A percentile compares a stretch with the other conserved stretches of the same genome.
Evolutionary conservation across 2,797 vertebrate species (phyloP).

Genomic region (Sus cebifrons): DNA sequence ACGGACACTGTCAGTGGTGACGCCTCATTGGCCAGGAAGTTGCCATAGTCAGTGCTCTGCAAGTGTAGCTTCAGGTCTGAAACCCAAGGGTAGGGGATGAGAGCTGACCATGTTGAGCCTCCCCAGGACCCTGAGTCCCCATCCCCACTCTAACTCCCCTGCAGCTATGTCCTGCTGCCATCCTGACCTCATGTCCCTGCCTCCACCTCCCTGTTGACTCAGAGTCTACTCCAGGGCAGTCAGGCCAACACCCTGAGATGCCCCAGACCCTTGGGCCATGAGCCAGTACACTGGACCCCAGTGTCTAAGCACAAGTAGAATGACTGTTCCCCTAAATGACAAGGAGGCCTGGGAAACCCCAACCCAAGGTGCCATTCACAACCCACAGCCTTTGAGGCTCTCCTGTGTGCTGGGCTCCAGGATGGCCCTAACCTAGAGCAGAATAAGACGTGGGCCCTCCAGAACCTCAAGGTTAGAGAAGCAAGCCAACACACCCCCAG

Average conservation of each 20-base stretch:
- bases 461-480: background rate
- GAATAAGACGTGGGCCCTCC: background rate
- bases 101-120: background rate
- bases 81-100: slow-evolving; percentile 47
- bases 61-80: slow-evolving; percentile 98
- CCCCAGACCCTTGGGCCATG: background rate
- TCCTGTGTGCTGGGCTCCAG: background rate
- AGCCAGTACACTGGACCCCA: background rate
- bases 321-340: background rate
- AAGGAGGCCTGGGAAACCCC: background rate
- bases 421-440: background rate
- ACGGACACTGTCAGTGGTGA: slow-evolving; percentile 98
- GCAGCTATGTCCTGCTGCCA: background rate
- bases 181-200: background rate
- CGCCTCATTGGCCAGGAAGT: slow-evolving; percentile 98
- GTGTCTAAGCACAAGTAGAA: background rate
- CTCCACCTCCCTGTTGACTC: slow-evolving; percentile 30
- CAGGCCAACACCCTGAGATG: slow-evolving; percentile 54
- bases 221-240: background rate
- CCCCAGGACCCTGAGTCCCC: background rate
- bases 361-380: slow-evolving; percentile 33
- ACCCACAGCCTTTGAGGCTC: background rate
- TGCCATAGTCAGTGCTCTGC: slow-evolving; percentile 99
- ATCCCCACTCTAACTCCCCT: background rate
- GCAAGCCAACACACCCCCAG: background rate